These are phyloP conservation scores for Poeciliopsis turrubarensis DNA, from an alignment of 2,113 vertebrate species.

Conservation along the genomic window DNA sequence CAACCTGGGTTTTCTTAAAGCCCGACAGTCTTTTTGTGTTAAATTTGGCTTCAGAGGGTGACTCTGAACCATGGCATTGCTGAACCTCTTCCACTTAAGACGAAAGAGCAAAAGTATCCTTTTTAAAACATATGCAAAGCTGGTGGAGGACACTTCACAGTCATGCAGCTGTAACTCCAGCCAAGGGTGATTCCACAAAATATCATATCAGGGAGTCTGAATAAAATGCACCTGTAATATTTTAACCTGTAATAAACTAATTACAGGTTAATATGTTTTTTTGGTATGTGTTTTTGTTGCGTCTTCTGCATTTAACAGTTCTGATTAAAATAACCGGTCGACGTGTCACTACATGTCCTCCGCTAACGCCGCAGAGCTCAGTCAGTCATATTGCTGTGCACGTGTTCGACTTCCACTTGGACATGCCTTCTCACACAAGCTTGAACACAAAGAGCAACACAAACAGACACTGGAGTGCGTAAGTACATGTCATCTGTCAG, in stretches of 20 bases:
- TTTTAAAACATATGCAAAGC: too few species aligned
- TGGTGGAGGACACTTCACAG: too few species aligned
- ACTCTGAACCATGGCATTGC: too few species aligned
- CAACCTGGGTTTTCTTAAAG: too few species aligned
- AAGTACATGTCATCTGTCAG: conserved; percentile 47
- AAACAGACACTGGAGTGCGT: conserved; percentile 29
- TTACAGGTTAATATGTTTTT: too few species aligned
- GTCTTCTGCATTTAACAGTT: not conserved
- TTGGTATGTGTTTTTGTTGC: not conserved
- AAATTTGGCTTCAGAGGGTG: too few species aligned
- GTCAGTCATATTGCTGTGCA: conserved; percentile 36
- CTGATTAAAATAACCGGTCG: not conserved
- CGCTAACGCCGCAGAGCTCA: not conserved
- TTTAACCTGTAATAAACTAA: not conserved
- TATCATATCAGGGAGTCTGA: not conserved
- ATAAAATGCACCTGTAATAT: not conserved
- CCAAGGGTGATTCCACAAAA: not conserved
- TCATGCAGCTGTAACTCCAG: not conserved
- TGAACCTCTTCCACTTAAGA: too few species aligned
- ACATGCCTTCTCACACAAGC: conserved; percentile 38
- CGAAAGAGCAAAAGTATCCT: too few species aligned
- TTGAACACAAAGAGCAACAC: conserved; percentile 36
- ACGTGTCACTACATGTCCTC: conserved; percentile 13
- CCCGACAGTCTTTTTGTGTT: too few species aligned
- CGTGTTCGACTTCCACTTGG: conserved; percentile 14